Conservation (phyloP, 2,888 invertebrate genomes). For the Flexamia atlantica region DNA sequence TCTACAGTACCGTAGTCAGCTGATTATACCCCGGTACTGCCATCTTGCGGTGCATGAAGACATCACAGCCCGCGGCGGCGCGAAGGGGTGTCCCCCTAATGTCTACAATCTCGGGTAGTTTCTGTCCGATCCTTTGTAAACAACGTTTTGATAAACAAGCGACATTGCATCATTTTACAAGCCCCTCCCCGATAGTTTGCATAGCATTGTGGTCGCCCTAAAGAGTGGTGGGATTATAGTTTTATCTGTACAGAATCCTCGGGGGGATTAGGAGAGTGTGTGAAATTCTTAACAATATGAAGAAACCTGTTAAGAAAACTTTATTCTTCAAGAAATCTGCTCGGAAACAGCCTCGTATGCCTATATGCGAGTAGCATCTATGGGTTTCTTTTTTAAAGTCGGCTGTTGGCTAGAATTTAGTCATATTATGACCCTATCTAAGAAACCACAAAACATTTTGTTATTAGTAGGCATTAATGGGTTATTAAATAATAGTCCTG, state of each 20-base stretch:
- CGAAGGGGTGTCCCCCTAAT: conserved; percentile 34
- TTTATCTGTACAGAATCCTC: neutral
- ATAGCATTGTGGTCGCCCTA: neutral
- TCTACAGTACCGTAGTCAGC: conserved; percentile 34
- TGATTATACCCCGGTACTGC: conserved; percentile 20
- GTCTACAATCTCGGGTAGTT: conserved; percentile 42
- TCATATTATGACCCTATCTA: no score
- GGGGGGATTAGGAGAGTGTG: neutral
- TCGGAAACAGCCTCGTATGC: no score
- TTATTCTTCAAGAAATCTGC: no score
- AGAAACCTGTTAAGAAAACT: neutral
- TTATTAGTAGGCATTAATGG: no score
- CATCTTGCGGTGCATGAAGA: conserved; percentile 54
- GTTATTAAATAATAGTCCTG: no score
- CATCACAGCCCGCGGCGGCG: conserved; percentile 24
- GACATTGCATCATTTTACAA: neutral
- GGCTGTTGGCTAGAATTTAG: no score
- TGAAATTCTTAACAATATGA: neutral
- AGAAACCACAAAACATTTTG: no score
- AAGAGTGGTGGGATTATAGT: neutral
- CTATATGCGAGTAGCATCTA: no score
- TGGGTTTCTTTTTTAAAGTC: no score
- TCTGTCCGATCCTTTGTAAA: conserved; percentile 24
- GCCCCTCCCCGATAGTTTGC: conserved; percentile 28
- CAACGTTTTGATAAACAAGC: conserved; percentile 44